A percentile compares a stretch with the other conserved stretches of the same genome.
phyloP scores from a whole-genome alignment of 1,140 invertebrate species.

The Calephelis nemesis region DNA sequence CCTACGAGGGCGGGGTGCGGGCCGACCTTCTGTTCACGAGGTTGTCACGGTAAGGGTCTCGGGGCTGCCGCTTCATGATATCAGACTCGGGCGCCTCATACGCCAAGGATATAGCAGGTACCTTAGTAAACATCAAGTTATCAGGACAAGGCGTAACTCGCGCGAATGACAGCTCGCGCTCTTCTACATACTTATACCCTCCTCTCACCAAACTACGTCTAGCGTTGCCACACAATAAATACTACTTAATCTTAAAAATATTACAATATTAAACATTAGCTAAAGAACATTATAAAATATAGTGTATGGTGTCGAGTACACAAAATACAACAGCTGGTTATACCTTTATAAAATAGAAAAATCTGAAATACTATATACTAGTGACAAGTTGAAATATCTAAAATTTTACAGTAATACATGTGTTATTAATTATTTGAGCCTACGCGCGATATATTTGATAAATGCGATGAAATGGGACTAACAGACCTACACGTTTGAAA shows the following conservation, averaged over 20 bases:
- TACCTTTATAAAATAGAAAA: conserved; percentile 47
- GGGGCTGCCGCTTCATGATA: conserved; percentile 97
- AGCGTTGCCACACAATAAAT: conserved; percentile 41
- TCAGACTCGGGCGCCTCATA: conserved; percentile 97
- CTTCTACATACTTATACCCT: conserved; percentile 39
- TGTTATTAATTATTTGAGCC: conserved; percentile 39
- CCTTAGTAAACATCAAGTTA: conserved; percentile 82
- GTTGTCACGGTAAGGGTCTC: conserved; percentile 96
- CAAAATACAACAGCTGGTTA: conserved; percentile 51
- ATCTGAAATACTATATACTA: conserved; percentile 58
- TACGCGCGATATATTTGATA: conserved; percentile 38
- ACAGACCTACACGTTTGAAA: conserved; percentile 37
- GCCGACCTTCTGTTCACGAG: conserved; percentile 95
- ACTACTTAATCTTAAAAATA: conserved; percentile 48
- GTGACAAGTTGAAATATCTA: conserved; percentile 32
- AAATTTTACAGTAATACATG: conserved; percentile 32
- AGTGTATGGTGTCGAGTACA: conserved; percentile 57
- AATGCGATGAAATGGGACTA: conserved; percentile 39
- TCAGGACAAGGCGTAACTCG: conserved; percentile 66
- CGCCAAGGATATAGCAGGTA: conserved; percentile 97
- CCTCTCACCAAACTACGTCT: conserved; percentile 49
- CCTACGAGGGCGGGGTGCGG: conserved; percentile 43
- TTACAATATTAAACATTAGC: conserved; percentile 41
- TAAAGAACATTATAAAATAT: conserved; percentile 58
- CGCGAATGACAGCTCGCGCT: conserved; percentile 40